A percentile compares a stretch with the other conserved stretches of the same genome.
Evolutionary conservation across 2,797 vertebrate genomes (phyloP).

Genomic region (Triplophysa bombifrons): DNA sequence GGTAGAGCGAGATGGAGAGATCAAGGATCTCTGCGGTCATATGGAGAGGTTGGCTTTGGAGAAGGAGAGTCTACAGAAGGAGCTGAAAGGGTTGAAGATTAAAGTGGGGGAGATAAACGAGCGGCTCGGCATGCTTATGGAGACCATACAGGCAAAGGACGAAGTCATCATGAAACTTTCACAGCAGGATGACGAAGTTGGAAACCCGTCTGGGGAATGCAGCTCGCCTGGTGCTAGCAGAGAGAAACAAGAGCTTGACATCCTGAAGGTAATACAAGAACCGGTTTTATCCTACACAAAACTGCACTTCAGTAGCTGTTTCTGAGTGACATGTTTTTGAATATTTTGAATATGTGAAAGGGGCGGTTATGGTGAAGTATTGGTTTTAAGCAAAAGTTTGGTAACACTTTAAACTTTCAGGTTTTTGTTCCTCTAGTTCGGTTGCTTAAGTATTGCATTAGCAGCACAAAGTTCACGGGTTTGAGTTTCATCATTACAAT

Average conservation of each 20-base stretch:
- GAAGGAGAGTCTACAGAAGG: constrained; percentile 88
- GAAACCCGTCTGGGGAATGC: constrained; percentile 57
- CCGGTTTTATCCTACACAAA: too few species aligned
- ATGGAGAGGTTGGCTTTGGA: constrained; percentile 87
- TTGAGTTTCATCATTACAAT: too few species aligned
- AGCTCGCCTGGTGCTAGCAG: constrained; percentile 55
- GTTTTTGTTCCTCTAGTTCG: too few species aligned
- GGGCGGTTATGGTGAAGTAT: too few species aligned
- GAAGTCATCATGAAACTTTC: constrained; percentile 95
- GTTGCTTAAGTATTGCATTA: too few species aligned
- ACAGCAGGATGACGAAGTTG: constrained; percentile 73
- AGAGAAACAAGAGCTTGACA: constrained; percentile 86
- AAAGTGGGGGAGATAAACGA: constrained; percentile 91
- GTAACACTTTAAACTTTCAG: too few species aligned
- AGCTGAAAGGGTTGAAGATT: constrained; percentile 84
- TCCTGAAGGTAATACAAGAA: constrained; percentile 80
- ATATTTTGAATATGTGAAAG: too few species aligned
- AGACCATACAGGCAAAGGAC: constrained; percentile 97
- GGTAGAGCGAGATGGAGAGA: constrained; percentile 84
- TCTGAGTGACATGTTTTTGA: background rate
- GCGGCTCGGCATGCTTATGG: constrained; percentile 92
- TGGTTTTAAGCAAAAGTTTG: too few species aligned
- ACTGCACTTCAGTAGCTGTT: background rate
- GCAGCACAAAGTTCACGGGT: too few species aligned
- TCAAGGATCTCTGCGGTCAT: constrained; percentile 84